Base-by-base conservation (phyloP, 2,113 vertebrate genomes). In the Colius striatus region DNA sequence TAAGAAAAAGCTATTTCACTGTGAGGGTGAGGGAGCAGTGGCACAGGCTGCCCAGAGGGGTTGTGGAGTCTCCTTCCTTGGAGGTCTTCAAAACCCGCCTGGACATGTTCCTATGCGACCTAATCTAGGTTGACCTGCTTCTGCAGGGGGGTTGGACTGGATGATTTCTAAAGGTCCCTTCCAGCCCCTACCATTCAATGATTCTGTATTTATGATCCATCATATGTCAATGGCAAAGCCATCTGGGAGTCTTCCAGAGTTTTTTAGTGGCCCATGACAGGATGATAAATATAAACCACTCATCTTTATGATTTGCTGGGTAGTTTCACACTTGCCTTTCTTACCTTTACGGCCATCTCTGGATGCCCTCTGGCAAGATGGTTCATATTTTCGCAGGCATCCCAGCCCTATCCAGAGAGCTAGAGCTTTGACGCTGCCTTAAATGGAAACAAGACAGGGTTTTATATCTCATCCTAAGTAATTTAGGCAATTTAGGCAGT, bases 241-340 rank as follows among this genome's bases (percentile, higher is more conserved):
- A 84, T 63, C 75, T 48, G 45, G 68, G 80, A 73, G 41, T 63
- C 91, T 87, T 82, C 66, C 36, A 17, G 65, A 57, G 30, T 61
- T 61, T 94, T 78, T 48, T 75, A 67, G 9, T 61, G 34, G 62
- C 82, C 51, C 12, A 5, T 1, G 5, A 48, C 55, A 48, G 48
- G n/a, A 61, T 41, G 61, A 27, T 36, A 41, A 83, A 76, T 47
- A 43, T 73, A 85, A 88, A 72, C 5, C 55, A 32, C 36, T 86
- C n/a, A 47, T 32, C 30, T 85, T 53, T 48, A 48, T 63, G n/a
- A 87, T 92, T 75, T 91, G 25, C n/a, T 75, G 53, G 21, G 30
- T 87, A 50, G 66, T 92, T 95, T 86, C 88, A 91, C 34, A 57
- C 32, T 13, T 80, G 57, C 26, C 34, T 48, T 92, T 94, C 68